phyloP scores from a whole-genome alignment of 1,140 invertebrate genomes.

The Telenomus remus region DNA sequence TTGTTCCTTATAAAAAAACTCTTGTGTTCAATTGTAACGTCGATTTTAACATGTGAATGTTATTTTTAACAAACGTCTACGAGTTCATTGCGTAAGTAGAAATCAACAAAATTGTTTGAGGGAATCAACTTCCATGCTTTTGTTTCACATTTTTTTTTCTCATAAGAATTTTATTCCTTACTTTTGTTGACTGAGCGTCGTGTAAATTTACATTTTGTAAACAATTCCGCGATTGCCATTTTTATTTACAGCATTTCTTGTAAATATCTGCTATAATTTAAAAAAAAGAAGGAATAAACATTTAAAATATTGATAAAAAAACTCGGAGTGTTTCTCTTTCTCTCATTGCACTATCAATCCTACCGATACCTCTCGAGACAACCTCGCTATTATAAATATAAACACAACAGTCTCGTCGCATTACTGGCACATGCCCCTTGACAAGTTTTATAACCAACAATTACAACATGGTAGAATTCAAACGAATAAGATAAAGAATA shows the following conservation, averaged over 20 bases:
- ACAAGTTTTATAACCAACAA: not conserved
- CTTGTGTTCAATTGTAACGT: no score
- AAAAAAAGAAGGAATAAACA: slow-evolving; percentile 37
- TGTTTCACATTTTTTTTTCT: slow-evolving; percentile 2
- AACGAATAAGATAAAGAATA: slow-evolving; percentile 2
- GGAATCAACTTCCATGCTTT: slow-evolving; percentile 21
- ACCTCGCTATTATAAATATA: slow-evolving; percentile 3
- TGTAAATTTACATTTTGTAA: slow-evolving; percentile 41
- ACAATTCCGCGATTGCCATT: slow-evolving; percentile 16
- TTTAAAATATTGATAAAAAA: slow-evolving; percentile 45
- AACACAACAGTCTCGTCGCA: slow-evolving; percentile 2
- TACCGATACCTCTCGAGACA: not conserved
- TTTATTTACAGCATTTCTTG: slow-evolving; percentile 40
- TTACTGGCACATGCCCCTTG: slow-evolving; percentile 18
- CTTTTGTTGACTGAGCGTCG: slow-evolving; percentile 28
- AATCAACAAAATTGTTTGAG: not conserved
- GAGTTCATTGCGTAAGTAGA: not conserved
- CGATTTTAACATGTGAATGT: no score
- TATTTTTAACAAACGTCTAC: no score
- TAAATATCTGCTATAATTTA: slow-evolving; percentile 36
- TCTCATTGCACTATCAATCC: not conserved
- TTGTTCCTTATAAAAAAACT: not conserved
- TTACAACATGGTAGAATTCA: not conserved
- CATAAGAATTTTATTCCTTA: slow-evolving; percentile 22
- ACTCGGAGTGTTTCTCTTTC: slow-evolving; percentile 13